A percentile compares a stretch with the other conserved stretches of the same genome.
These are phyloP conservation scores for Trichoplusia ni DNA, from an alignment of 1,140 invertebrate genomes.

Conservation along the genomic window DNA sequence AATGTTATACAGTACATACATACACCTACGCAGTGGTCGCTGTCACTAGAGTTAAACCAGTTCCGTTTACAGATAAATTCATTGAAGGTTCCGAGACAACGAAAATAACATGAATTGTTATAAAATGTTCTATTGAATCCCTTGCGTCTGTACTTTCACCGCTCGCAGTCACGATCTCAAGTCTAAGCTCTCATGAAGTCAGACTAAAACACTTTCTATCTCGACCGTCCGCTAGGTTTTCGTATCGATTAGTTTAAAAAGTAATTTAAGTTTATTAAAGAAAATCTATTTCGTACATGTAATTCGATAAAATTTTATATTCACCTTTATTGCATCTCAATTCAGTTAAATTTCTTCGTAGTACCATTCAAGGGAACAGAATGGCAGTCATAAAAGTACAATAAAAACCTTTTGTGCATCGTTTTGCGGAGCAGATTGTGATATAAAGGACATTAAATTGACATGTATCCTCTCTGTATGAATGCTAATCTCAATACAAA, in stretches of 20 bases:
- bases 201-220: constrained; percentile 59
- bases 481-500: not conserved
- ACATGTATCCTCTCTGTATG: not conserved
- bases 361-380: not conserved
- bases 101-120: not conserved
- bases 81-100: constrained; percentile 11
- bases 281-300: not conserved
- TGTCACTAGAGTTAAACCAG: constrained; percentile 16
- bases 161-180: constrained; percentile 58
- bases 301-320: not conserved
- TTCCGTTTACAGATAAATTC: constrained; percentile 14
- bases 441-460: constrained; percentile 10
- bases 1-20: constrained; percentile 5
- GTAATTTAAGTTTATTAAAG: too few relatives aligned
- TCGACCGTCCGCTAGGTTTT: constrained; percentile 36
- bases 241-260: constrained; percentile 1
- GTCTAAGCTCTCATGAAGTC: constrained; percentile 27
- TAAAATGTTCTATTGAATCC: constrained; percentile 31
- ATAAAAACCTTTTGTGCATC: constrained; percentile 6
- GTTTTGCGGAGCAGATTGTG: constrained; percentile 1
- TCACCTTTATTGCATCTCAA: not conserved
- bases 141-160: constrained; percentile 56
- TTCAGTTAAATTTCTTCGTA: not conserved
- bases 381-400: not conserved
- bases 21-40: constrained; percentile 9